phyloP scores from a whole-genome alignment of 53 echinoderm and acorn worm species.

The Echinarachnius parma region DNA sequence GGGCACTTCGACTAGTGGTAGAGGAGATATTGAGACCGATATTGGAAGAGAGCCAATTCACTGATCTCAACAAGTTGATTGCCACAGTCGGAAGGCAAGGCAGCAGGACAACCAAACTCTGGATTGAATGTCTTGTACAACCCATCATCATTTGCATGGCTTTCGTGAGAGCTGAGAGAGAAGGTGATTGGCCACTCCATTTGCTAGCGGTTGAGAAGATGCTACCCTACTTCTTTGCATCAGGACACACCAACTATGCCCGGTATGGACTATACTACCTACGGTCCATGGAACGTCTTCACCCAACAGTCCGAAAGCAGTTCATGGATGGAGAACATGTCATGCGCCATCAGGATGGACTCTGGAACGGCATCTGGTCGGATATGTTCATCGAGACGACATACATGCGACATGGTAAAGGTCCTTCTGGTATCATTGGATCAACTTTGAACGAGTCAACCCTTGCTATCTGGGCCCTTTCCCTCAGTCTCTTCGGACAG shows the following conservation, averaged over 20 bases:
- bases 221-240: slow-evolving; percentile 58
- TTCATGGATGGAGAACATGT: slow-evolving; percentile 48
- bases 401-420: slow-evolving; percentile 56
- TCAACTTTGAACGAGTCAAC: slow-evolving; percentile 30
- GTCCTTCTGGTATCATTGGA: slow-evolving; percentile 37
- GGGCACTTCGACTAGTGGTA: slow-evolving; percentile 53
- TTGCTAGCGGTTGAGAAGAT: slow-evolving; percentile 44
- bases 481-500: slow-evolving; percentile 9
- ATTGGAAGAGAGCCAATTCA: slow-evolving; percentile 12
- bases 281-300: slow-evolving; percentile 39
- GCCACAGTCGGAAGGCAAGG: slow-evolving; percentile 22
- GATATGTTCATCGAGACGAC: slow-evolving; percentile 65
- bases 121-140: slow-evolving; percentile 47
- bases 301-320: slow-evolving; percentile 4
- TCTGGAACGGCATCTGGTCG: slow-evolving; percentile 61
- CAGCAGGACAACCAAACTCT: slow-evolving; percentile 49
- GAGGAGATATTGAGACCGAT: slow-evolving; percentile 42
- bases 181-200: slow-evolving; percentile 62
- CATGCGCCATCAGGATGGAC: slow-evolving; percentile 19
- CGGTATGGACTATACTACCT: slow-evolving; percentile 59
- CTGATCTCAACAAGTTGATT: slow-evolving; percentile 42
- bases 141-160: slow-evolving; percentile 50
- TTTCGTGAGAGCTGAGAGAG: slow-evolving; percentile 46
- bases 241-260: slow-evolving; percentile 61
- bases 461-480: slow-evolving; percentile 27